phyloP scores from a whole-genome alignment of 1,140 invertebrate species.

The Drosophila virilis region DNA sequence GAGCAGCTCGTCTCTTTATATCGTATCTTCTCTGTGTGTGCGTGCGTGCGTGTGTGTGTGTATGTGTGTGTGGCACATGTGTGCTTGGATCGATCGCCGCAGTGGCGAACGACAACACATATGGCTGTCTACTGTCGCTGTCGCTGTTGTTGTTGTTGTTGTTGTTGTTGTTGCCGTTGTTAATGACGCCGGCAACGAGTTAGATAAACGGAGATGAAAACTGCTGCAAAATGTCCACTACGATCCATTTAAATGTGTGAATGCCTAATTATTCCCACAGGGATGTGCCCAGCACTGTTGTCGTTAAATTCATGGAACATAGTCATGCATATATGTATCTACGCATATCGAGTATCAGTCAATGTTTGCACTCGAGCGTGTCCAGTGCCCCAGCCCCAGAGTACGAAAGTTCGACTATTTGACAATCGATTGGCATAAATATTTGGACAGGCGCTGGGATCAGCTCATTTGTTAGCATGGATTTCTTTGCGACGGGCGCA shows the following conservation, averaged over 20 bases:
- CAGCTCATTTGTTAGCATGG: slow-evolving; percentile 65
- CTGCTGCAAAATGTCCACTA: slow-evolving; percentile 32
- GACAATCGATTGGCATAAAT: slow-evolving; percentile 51
- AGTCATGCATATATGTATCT: neutral
- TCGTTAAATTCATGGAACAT: slow-evolving; percentile 10
- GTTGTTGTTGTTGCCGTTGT: slow-evolving; percentile 12
- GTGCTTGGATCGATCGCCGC: slow-evolving; percentile 15
- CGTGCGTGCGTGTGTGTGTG: neutral
- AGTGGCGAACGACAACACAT: slow-evolving; percentile 13
- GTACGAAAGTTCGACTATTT: neutral
- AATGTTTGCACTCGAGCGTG: slow-evolving; percentile 23
- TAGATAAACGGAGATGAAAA: slow-evolving; percentile 27
- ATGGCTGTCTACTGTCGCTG: slow-evolving; percentile 29
- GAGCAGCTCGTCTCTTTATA: neutral
- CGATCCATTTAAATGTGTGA: slow-evolving; percentile 27
- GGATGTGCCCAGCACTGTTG: slow-evolving; percentile 16
- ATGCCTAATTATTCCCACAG: slow-evolving; percentile 74
- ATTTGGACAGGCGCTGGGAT: slow-evolving; percentile 59
- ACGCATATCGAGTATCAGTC: slow-evolving; percentile 30
- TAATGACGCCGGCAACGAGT: slow-evolving; percentile 44
- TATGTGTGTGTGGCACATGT: slow-evolving; percentile 29
- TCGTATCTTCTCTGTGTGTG: slow-evolving; percentile 9
- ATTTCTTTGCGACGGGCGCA: slow-evolving; percentile 80
- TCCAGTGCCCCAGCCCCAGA: neutral
- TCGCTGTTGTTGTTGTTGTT: neutral